These are phyloP conservation scores for Carabus problematicus DNA, from an alignment of 2,888 invertebrate genomes.

Conservation along the genomic window DNA sequence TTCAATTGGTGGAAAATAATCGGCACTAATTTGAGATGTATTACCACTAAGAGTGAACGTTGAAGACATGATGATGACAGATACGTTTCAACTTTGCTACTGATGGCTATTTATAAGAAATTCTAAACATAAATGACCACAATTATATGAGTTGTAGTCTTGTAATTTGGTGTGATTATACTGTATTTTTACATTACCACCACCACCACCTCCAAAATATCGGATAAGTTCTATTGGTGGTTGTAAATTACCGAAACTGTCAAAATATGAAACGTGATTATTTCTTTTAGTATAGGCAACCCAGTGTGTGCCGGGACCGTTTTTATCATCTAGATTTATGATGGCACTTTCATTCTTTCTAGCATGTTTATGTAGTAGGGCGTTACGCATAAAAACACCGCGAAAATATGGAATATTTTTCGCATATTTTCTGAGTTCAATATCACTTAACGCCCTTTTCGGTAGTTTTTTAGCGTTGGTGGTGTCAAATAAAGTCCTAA, in stretches of 20 bases:
- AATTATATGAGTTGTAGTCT: slow-evolving; percentile 48
- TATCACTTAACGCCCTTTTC: slow-evolving; percentile 44
- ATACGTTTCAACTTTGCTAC: slow-evolving; percentile 48
- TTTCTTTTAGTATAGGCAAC: slow-evolving; percentile 51
- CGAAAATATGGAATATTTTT: slow-evolving; percentile 36
- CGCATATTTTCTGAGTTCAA: slow-evolving; percentile 37
- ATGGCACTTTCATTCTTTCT: too few relatives aligned
- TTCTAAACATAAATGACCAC: slow-evolving; percentile 49
- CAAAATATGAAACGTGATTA: slow-evolving; percentile 50
- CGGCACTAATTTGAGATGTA: slow-evolving; percentile 45
- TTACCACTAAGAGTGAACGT: slow-evolving; percentile 16
- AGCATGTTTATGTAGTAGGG: too few relatives aligned
- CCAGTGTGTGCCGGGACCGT: slow-evolving; percentile 50
- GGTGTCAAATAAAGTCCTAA: not conserved
- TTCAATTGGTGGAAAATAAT: too few relatives aligned
- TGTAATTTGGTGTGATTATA: slow-evolving; percentile 50
- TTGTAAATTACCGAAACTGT: slow-evolving; percentile 51
- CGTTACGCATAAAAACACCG: too few relatives aligned
- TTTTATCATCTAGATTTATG: too few relatives aligned
- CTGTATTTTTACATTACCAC: slow-evolving; percentile 19
- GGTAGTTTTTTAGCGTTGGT: slow-evolving; percentile 43
- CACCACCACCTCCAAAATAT: too few relatives aligned
- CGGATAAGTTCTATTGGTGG: slow-evolving; percentile 46
- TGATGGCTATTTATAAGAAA: slow-evolving; percentile 45
- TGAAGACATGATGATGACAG: slow-evolving; percentile 44